Evolutionary conservation across 2,113 vertebrate genomes (phyloP).

Genomic region (Anarhynchus alexandrinus): DNA sequence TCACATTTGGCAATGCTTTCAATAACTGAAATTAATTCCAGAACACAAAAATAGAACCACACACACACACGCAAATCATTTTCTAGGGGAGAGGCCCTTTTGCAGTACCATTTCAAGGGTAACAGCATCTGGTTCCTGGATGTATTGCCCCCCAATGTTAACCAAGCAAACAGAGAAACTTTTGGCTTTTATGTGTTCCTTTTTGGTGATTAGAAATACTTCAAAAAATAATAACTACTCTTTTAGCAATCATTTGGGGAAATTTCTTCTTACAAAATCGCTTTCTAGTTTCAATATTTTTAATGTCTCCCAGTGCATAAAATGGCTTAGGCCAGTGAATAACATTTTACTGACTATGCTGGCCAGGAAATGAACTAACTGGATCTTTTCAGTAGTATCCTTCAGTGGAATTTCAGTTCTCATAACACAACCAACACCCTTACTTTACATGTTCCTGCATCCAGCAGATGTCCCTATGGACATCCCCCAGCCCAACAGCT

Average conservation of each 20-base stretch:
- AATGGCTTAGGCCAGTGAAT: neutral
- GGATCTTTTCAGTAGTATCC: neutral
- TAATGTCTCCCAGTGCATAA: neutral
- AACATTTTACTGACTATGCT: neutral
- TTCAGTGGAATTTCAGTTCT: neutral
- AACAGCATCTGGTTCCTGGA: slow-evolving; percentile 6
- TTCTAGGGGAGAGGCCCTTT: slow-evolving; percentile 28
- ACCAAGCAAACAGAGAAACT: neutral
- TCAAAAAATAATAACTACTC: neutral
- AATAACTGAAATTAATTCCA: slow-evolving; percentile 74
- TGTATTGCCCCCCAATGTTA: neutral
- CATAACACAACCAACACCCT: neutral
- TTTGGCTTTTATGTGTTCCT: neutral
- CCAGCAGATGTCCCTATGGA: neutral
- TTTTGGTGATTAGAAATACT: neutral
- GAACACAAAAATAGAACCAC: slow-evolving; percentile 67
- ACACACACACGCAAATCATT: slow-evolving; percentile 3
- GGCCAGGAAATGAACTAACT: slow-evolving; percentile 1
- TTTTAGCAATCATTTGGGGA: neutral
- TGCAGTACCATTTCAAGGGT: neutral
- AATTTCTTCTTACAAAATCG: neutral
- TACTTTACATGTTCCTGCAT: neutral
- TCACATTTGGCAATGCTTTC: slow-evolving; percentile 69
- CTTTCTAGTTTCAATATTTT: neutral
- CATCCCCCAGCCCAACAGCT: neutral